These are phyloP conservation scores for Eudasyphora cyanicolor DNA, from an alignment of 2,888 invertebrate genomes.

Conservation along the genomic window DNA sequence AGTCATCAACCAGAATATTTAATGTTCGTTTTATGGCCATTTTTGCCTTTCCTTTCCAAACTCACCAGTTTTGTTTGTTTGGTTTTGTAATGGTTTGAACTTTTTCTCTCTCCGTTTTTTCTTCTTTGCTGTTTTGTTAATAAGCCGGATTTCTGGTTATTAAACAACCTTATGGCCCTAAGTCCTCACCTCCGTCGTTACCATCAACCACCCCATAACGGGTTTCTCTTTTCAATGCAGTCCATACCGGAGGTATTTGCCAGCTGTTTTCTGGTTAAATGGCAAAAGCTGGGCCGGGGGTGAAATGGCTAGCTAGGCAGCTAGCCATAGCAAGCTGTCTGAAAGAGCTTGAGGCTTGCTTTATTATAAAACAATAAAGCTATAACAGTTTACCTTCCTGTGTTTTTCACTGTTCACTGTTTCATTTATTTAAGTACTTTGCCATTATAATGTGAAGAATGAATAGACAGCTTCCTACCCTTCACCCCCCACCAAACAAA, in stretches of 20 bases:
- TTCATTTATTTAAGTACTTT: constrained; percentile 46
- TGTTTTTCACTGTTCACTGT: constrained; percentile 43
- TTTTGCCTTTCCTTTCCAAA: not conserved
- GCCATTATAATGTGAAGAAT: not conserved
- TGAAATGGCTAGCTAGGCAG: not conserved
- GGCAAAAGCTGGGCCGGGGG: not conserved
- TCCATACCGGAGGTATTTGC: not conserved
- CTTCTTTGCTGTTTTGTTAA: constrained; percentile 25
- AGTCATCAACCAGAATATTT: constrained; percentile 18
- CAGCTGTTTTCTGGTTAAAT: constrained; percentile 9
- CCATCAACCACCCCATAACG: not conserved
- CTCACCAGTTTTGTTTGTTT: not conserved
- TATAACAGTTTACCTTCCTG: constrained; percentile 16
- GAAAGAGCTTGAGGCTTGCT: constrained; percentile 27
- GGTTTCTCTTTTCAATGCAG: not conserved
- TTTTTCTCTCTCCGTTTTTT: constrained; percentile 14
- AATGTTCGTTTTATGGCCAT: constrained; percentile 20
- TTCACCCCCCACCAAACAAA: too few species aligned
- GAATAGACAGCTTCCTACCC: not conserved
- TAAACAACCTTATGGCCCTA: constrained; percentile 44
- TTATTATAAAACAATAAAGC: constrained; percentile 46
- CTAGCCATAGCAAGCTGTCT: too few species aligned
- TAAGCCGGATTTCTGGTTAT: constrained; percentile 60
- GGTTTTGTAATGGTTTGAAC: constrained; percentile 13
- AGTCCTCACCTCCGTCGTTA: not conserved